A percentile compares a stretch with the other conserved stretches of the same genome.
Evolutionary conservation across 2,113 vertebrate genomes (phyloP).

Genomic region (Rhodinocichla rosea): DNA sequence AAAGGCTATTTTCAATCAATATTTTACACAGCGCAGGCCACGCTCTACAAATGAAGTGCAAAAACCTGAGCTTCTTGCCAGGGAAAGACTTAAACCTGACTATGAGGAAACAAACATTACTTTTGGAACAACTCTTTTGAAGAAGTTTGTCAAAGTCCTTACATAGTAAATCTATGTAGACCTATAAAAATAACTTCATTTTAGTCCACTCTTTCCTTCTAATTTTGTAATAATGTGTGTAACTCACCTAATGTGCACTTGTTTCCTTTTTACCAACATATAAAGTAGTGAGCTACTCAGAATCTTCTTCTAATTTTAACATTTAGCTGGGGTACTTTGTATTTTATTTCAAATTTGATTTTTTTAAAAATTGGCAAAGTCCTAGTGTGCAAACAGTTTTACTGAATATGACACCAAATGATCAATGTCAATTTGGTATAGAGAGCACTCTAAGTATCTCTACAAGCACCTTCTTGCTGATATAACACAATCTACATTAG

Average conservation of each 20-base stretch:
- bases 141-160: not conserved
- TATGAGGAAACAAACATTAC: not conserved
- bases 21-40: not conserved
- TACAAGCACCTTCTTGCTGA: not conserved
- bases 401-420: not conserved
- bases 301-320: not conserved
- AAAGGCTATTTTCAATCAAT: not conserved
- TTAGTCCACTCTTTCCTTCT: not conserved
- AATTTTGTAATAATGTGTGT: not conserved
- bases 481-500: not conserved
- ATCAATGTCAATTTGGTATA: not conserved
- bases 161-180: not conserved
- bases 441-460: not conserved
- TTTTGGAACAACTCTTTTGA: not conserved
- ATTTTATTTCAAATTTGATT: not conserved
- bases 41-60: not conserved
- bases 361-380: not conserved
- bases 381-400: not conserved
- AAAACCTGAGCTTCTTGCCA: not conserved
- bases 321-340: not conserved
- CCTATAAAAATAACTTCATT: not conserved
- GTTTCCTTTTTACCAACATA: not conserved
- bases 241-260: not conserved
- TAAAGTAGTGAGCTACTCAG: not conserved
- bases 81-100: not conserved